Evolutionary conservation across 1,140 invertebrate species (phyloP), one percentile per base, ranked within the genome.

Genomic region (Drosophila willistoni): DNA sequence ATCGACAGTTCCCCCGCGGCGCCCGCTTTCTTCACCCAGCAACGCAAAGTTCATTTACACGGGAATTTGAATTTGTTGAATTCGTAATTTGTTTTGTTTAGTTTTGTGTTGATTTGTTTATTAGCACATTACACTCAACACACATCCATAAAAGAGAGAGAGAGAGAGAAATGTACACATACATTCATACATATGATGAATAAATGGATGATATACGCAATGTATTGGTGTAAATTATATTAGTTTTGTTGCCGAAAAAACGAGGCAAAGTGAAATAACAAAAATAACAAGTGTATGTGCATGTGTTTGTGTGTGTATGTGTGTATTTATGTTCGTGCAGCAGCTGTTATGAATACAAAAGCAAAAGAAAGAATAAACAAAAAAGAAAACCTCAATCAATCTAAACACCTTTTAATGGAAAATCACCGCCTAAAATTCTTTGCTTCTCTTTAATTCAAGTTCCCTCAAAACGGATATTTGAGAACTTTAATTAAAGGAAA

Each of bases 31-130:
- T 7, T 2, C 44, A 51, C 12, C 36, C 36, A 12, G 12, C 17
- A 51, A 12, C 33, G 14, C 68, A 85, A 83, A 87, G 83, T 89
- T 87, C 83, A 80, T 89, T 83, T 89, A 87, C 79, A 89, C 83
- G 79, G 56, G 56, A 59, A 59, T 59, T 59, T 39, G 70, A 89
- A 89, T 83, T 74, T 66, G 64, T 59, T 59, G 70, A 89, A 89
- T 83, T 77, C 68, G 62, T 77, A 76, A 87, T 86, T 89, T 87
- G 84, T 87, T 87, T 87, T 89, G 83, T 83, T 77, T 78, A 66
- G 75, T 65, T 85, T 82, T 82, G 29, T 74, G 83, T 79, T 68
- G 71, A 82, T 83, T 86, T 86, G 82, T 86, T 87, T 86, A 87
- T 87, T 77, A 71, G 71, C 69, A 51, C 59, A 54, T 72, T 39